Base-by-base conservation (phyloP, 2,797 vertebrate genomes). In the Sebastiscus albofasciatus region DNA sequence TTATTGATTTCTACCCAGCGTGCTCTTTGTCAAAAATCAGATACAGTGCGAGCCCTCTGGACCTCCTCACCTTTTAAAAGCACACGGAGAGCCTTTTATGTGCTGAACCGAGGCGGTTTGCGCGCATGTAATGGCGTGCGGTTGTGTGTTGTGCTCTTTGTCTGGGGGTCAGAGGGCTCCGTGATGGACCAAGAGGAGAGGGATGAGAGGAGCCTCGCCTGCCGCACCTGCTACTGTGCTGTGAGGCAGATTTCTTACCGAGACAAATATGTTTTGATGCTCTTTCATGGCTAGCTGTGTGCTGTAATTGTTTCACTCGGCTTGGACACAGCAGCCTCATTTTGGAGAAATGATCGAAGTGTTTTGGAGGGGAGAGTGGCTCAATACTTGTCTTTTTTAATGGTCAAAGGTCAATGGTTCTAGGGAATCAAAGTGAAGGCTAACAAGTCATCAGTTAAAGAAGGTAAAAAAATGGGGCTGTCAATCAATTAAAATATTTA, bases 1-100 rank as follows among this genome's bases (percentile, higher is more conserved):
- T 96, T 98, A 99, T 99, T 97, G 98, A 99, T 99, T 98, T 97
- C 96, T 97, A 96, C 95, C 97, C 94, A 94, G 94, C 94, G 93
- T 96, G 97, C 97, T 98, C 97, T 99, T 98, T 97, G 97, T 99
- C 98, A 99, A 99, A 98, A 97, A 99, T 99, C 98, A 98, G 97
- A 98, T 97, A 97, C 96, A 96, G 96, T 96, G 90, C 80, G 70
- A 93, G 96, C 96, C 97, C 97, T 97, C 95, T 96, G 96, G 96
- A 97, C 98, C 97, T 96, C 94, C 96, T 98, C 97, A 98, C 97
- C 97, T 98, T 98, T 97, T 97, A 97, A 97, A 97, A 98, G 97
- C 95, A 96, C 93, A 97, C 96, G 94, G 95, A 96, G 95, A 96
- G 95, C 96, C 95, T 97, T 96, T 96, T 95, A 96, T 95, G 96